These are phyloP conservation scores for Redunca redunca DNA, from an alignment of 2,113 vertebrate species.

Conservation along the genomic window DNA sequence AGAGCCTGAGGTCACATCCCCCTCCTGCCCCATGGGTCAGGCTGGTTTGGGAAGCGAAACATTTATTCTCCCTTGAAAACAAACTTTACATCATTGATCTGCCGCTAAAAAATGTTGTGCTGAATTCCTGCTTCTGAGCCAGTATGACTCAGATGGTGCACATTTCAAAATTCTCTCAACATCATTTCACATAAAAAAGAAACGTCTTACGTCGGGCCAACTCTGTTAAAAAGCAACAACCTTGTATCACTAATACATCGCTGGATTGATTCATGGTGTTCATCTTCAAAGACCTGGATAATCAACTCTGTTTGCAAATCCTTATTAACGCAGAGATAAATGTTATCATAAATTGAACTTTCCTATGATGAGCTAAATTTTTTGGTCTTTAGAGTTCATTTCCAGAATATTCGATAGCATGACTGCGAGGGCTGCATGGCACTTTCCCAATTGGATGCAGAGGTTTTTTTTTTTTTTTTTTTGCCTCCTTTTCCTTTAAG, in stretches of 20 bases:
- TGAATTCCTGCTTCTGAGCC: slow-evolving; percentile 61
- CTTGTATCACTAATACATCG: slow-evolving; percentile 61
- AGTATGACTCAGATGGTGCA: slow-evolving; percentile 69
- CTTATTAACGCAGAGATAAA: slow-evolving; percentile 75
- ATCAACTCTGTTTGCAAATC: slow-evolving; percentile 78
- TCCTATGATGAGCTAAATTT: slow-evolving; percentile 67
- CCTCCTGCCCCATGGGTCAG: neutral
- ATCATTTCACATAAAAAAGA: slow-evolving; percentile 69
- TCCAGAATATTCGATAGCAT: slow-evolving; percentile 77
- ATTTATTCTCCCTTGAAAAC: slow-evolving; percentile 59
- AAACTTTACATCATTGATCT: slow-evolving; percentile 70
- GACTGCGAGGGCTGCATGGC: slow-evolving; percentile 70
- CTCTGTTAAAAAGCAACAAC: slow-evolving; percentile 58
- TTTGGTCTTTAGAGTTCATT: slow-evolving; percentile 78
- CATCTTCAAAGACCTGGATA: slow-evolving; percentile 77
- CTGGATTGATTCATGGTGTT: slow-evolving; percentile 57
- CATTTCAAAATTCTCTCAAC: slow-evolving; percentile 67
- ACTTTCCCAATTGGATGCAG: slow-evolving; percentile 76
- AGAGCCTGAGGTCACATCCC: neutral
- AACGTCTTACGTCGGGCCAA: slow-evolving; percentile 51
- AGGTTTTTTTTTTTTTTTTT: slow-evolving; percentile 32
- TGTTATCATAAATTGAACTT: slow-evolving; percentile 79
- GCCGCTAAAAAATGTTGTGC: slow-evolving; percentile 60
- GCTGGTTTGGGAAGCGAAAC: slow-evolving; percentile 43
- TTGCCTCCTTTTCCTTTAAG: slow-evolving; percentile 65